Evolutionary conservation across 2,797 vertebrate species (phyloP).

Genomic region (Uromys caudimaculatus): DNA sequence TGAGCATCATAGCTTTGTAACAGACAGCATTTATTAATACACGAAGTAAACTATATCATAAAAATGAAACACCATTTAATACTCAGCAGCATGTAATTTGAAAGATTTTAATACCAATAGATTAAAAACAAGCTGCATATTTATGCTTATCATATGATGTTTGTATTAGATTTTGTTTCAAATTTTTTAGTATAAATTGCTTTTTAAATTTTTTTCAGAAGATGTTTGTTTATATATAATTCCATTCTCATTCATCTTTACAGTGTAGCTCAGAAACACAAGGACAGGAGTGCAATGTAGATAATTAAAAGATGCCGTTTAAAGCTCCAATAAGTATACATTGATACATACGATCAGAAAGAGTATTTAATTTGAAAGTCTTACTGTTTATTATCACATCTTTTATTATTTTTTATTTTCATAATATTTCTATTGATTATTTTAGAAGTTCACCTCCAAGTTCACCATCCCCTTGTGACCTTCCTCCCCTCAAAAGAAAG

Average conservation of each 20-base stretch:
- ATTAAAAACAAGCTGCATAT: neutral
- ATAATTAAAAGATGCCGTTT: neutral
- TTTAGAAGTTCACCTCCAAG: neutral
- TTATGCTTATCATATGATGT: neutral
- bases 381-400: neutral
- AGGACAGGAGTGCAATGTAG: neutral
- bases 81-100: neutral
- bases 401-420: neutral
- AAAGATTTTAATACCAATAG: neutral
- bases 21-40: neutral
- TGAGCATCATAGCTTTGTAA: neutral
- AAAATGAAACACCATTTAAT: neutral
- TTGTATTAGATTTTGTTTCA: neutral
- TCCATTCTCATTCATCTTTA: neutral
- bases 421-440: neutral
- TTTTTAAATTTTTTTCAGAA: neutral
- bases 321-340: neutral
- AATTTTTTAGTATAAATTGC: neutral
- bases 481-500: neutral
- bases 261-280: conserved; percentile 3
- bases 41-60: neutral
- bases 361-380: neutral
- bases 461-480: neutral
- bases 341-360: neutral
- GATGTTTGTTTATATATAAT: neutral